Evolutionary conservation across 92 coral and sea anemone species (phyloP).

Genomic region (Pocillopora meandrina): DNA sequence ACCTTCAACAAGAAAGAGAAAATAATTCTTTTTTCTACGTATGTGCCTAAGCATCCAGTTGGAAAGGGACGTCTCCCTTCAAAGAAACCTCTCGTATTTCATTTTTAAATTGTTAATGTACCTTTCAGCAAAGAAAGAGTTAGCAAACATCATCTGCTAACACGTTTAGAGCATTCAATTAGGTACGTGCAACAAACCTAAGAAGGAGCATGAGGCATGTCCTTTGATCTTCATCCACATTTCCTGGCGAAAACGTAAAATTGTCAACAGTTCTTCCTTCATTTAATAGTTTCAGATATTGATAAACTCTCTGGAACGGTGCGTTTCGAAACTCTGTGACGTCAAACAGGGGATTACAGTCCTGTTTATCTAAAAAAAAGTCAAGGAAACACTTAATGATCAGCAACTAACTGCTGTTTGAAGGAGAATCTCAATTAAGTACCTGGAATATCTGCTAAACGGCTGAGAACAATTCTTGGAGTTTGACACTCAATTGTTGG

Average conservation of each 20-base stretch:
- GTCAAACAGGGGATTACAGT: slow-evolving; percentile 56
- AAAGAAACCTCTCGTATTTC: too few species aligned
- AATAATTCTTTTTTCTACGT: too few species aligned
- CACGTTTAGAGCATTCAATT: too few species aligned
- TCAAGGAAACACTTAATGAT: too few species aligned
- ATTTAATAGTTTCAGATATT: slow-evolving; percentile 70
- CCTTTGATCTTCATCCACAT: slow-evolving; percentile 33
- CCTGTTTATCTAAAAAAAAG: slow-evolving; percentile 3
- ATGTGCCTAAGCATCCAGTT: too few species aligned
- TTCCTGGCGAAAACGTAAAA: slow-evolving; percentile 47
- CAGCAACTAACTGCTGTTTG: background rate
- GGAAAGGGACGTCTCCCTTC: too few species aligned
- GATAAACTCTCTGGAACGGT: slow-evolving; percentile 65
- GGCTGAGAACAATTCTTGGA: slow-evolving; percentile 44
- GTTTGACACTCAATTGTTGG: slow-evolving; percentile 64
- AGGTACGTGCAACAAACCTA: slow-evolving; percentile 31
- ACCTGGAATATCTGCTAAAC: slow-evolving; percentile 7
- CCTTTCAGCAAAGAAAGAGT: too few species aligned
- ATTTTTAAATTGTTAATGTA: too few species aligned
- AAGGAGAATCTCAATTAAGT: too few species aligned
- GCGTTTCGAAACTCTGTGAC: slow-evolving; percentile 60
- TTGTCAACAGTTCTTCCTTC: slow-evolving; percentile 49
- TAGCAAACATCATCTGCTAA: too few species aligned
- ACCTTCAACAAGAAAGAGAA: too few species aligned
- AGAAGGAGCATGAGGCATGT: slow-evolving; percentile 58